Evolutionary conservation across 2,888 invertebrate genomes (phyloP), one percentile per base, ranked within the genome.

Genomic region (Nesidiocoris tenuis): DNA sequence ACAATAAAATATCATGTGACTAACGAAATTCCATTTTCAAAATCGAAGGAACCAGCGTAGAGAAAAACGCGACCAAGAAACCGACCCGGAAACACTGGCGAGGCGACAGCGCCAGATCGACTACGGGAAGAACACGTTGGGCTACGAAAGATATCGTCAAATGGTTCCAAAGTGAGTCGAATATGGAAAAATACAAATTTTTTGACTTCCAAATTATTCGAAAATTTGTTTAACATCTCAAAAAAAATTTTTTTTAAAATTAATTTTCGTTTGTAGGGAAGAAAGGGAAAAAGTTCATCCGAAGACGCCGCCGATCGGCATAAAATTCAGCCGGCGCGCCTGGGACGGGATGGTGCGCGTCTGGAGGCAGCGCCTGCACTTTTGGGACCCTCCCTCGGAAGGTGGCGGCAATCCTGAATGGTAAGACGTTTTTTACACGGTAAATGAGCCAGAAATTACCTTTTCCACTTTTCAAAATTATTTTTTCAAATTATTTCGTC

Each of bases 61-160:
- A 39, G 56, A 57, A 18, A 75, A 70, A 18, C 76, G 76, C 54
- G 87, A 88, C 80, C 81, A 85, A 25, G 96, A 96, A 84, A 89
- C 88, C 5, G 93, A 96, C 85, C 87, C 89, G 17, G 85, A 82
- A 1, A 84, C 92, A 22, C 84, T 97, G 76, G 85, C 87, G 57
- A 88, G 96, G 78, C 87, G 96, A 61, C 95, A 96, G 82, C 96
- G 96, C 84, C 95, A 96, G 85, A 92, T 97, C 81, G 95, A 96
- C 83, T 97, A 94, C 85, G 97, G 97, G 12, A 96, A 96, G 85
- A 95, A 95, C 82, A 96, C 96, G 24, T 84, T 90, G 79, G 94
- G 93, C 57, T 96, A 96, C 83, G 89, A 91, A 80, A 89, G 90
- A 83, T 96, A 94, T 80, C 82, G 86, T 9, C 85, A 87, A 80